Base-by-base conservation (phyloP, 1,140 invertebrate species). In the Aphaenogaster ashmeadi region DNA sequence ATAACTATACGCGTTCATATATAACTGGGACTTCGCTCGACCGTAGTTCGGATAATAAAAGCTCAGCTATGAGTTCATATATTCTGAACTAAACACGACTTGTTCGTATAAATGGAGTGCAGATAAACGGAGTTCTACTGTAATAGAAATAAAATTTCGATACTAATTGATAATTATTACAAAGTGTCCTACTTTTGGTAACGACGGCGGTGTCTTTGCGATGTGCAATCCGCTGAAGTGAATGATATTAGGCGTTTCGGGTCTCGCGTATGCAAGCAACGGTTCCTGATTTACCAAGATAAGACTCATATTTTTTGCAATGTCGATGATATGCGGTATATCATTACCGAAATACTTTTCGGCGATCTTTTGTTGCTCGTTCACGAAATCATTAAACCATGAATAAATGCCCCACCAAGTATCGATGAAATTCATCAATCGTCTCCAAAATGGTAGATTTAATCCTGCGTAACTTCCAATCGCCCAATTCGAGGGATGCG, bases 221-320 rank as follows among this genome's bases (percentile, higher is more conserved):
- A 96, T 95, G 86, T 96, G 95, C 85, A 97, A 94, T 56, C 96
- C 95, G 81, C 94, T 96, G 18, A 96, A 96, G 75, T 95, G 95
- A 9, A 95, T 93, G 84, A 95, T 96, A 90, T 94, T 96, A 4
- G 97, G 96, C 67, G 96, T 86, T 27, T 96, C 92, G 1, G 97
- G 96, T 71, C 95, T 94, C 18, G 96, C 94, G 77, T 95, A 95
- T 77, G 96, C 96, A 15, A 96, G 92, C 4, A 95, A 94, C 18
- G 96, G 95, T 90, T 97, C 96, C 50, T 87, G 77, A 81, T 87
- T 66, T 27, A 56, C 58, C 50, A 88, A 38, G 9, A 77, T 4
- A 2, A 88, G 50, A 36, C 80, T 88, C 50, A 88, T 84, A 27
- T 88, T 88, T 44, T 85, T 85, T 11, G 33, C 52, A 47, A 75